These are phyloP conservation scores for Paedocypris sp. DNA, from an alignment of 2,113 vertebrate species.

Conservation along the genomic window DNA sequence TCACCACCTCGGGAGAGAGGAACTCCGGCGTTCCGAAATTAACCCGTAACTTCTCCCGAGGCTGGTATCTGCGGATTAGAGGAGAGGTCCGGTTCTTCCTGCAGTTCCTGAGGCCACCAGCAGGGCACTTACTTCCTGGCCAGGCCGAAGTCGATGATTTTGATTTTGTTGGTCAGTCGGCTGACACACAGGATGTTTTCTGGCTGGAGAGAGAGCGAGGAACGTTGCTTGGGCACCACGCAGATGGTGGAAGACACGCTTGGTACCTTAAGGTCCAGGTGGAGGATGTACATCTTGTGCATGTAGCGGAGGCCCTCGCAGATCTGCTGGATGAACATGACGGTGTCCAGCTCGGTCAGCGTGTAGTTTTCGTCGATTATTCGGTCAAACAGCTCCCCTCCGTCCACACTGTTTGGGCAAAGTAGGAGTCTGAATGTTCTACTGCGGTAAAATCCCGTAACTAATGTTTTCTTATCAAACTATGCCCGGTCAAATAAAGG, in stretches of 20 bases:
- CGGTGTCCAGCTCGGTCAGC: slow-evolving; percentile 85
- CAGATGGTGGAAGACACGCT: too few species aligned
- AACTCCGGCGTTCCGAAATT: slow-evolving; percentile 96
- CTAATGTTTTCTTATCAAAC: too few species aligned
- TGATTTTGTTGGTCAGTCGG: slow-evolving; percentile 62
- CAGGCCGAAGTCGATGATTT: slow-evolving; percentile 69
- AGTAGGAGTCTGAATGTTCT: too few species aligned
- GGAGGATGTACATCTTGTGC: slow-evolving; percentile 95
- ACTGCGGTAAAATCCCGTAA: too few species aligned
- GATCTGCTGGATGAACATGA: slow-evolving; percentile 88
- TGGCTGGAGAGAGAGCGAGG: too few species aligned
- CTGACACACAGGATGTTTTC: slow-evolving; percentile 68
- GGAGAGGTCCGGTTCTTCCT: too few species aligned
- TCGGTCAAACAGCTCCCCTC: slow-evolving; percentile 73
- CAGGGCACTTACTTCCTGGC: slow-evolving; percentile 50
- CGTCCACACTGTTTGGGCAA: slow-evolving; percentile 51
- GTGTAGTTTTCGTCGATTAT: slow-evolving; percentile 90
- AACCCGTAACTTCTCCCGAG: slow-evolving; percentile 84
- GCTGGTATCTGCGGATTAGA: slow-evolving; percentile 72
- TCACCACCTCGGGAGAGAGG: slow-evolving; percentile 90
- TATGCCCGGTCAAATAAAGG: too few species aligned
- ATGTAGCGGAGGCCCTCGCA: slow-evolving; percentile 89
- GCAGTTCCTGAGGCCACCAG: neutral
- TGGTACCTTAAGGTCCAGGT: slow-evolving; percentile 92
- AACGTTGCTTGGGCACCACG: too few species aligned